These are phyloP conservation scores for Typhlichthys eigenmanni DNA, from an alignment of 2,797 vertebrate species.

Conservation along the genomic window DNA sequence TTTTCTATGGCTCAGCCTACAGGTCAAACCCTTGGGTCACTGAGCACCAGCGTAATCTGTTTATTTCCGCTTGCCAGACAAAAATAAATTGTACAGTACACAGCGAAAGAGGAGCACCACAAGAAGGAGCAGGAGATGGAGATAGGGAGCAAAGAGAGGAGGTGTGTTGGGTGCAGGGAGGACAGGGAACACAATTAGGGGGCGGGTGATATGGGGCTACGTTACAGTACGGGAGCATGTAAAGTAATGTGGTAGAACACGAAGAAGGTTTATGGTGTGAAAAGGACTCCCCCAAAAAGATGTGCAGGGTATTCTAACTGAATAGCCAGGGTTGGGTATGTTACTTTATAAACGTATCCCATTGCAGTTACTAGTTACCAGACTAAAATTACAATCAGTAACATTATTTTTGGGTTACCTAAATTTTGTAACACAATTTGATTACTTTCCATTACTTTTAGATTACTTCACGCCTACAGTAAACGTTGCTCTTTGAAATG, in stretches of 20 bases:
- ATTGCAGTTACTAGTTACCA: no score
- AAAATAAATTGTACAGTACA: conserved; percentile 28
- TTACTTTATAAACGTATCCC: no score
- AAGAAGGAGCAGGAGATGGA: conserved; percentile 4
- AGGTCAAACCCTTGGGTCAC: conserved; percentile 59
- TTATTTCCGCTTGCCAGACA: conserved; percentile 33
- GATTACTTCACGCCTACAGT: no score
- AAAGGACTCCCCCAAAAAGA: background rate
- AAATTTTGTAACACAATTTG: no score
- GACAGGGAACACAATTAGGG: conserved; percentile 43
- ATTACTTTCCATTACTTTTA: no score
- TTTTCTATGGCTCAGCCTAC: conserved; percentile 22
- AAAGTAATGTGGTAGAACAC: conserved; percentile 36
- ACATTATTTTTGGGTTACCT: no score
- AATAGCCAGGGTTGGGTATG: no score
- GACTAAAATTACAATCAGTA: no score
- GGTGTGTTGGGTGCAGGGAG: conserved; percentile 38
- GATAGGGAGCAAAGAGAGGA: conserved; percentile 20
- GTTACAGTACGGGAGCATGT: conserved; percentile 39
- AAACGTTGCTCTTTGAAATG: no score
- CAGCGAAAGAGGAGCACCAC: conserved; percentile 9
- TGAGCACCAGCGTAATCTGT: conserved; percentile 41
- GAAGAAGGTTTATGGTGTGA: conserved; percentile 29
- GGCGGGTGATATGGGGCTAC: conserved; percentile 52
- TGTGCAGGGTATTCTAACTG: no score